phyloP scores from a whole-genome alignment of 2,888 invertebrate genomes.

The Carcina quercana region DNA sequence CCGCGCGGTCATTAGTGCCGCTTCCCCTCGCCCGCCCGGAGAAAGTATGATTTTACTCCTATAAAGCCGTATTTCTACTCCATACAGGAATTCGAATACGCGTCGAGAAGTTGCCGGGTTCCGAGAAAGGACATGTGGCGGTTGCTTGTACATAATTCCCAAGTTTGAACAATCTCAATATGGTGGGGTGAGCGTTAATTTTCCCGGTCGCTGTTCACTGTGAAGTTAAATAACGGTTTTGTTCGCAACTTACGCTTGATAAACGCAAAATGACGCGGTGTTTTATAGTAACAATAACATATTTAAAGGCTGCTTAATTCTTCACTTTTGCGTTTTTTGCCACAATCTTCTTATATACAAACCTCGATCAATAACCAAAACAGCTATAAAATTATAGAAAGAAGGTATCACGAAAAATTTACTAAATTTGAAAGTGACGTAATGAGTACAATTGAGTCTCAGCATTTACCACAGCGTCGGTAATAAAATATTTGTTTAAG shows the following conservation, averaged over 20 bases:
- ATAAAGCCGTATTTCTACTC: slow-evolving; percentile 75
- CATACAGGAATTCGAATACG: slow-evolving; percentile 73
- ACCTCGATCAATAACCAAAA: too few species aligned
- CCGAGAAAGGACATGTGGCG: slow-evolving; percentile 65
- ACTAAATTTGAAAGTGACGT: too few species aligned
- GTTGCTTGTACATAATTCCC: slow-evolving; percentile 63
- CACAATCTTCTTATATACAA: too few species aligned
- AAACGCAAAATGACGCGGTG: too few species aligned
- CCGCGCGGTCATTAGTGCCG: slow-evolving; percentile 74
- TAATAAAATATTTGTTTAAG: slow-evolving; percentile 44
- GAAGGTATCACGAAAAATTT: too few species aligned
- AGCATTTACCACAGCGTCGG: too few species aligned
- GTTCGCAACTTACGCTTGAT: too few species aligned
- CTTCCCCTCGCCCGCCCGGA: slow-evolving; percentile 57
- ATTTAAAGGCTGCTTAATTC: too few species aligned
- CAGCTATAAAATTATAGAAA: too few species aligned
- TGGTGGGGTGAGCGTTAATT: slow-evolving; percentile 49
- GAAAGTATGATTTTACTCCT: slow-evolving; percentile 75
- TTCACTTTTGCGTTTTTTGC: too few species aligned
- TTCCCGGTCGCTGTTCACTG: slow-evolving; percentile 28
- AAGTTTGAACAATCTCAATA: slow-evolving; percentile 67
- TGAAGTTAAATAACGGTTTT: slow-evolving; percentile 21
- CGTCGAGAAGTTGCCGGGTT: slow-evolving; percentile 60
- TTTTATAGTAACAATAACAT: too few species aligned
- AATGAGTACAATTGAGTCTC: too few species aligned